phyloP scores from a whole-genome alignment of 2,113 vertebrate species.

The Scartelaos histophorus region DNA sequence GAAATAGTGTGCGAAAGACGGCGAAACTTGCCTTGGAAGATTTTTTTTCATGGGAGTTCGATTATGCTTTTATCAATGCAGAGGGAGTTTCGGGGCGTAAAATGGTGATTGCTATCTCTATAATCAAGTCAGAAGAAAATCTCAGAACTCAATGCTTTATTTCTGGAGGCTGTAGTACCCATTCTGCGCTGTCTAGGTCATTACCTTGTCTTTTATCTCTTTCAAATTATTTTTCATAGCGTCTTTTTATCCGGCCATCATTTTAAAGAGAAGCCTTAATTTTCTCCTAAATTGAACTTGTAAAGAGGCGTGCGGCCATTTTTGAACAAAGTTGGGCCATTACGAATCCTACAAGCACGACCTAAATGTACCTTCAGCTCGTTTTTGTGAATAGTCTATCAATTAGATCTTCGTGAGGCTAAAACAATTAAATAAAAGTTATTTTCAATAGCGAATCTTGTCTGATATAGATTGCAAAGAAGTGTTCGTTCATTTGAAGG shows the following conservation, averaged over 20 bases:
- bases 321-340: conserved; percentile 2
- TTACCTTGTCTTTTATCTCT: conserved; percentile 51
- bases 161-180: conserved; percentile 24
- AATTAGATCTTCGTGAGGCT: neutral
- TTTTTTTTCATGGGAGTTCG: conserved; percentile 2
- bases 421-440: neutral
- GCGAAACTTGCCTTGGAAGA: conserved; percentile 17
- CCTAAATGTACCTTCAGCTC: neutral
- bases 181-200: conserved; percentile 35
- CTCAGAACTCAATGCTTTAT: conserved; percentile 14
- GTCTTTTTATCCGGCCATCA: conserved; percentile 30
- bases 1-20: conserved; percentile 21
- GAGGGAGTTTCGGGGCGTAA: conserved; percentile 9
- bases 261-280: conserved; percentile 24
- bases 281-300: conserved; percentile 34
- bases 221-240: conserved; percentile 39
- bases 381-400: neutral
- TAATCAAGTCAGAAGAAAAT: conserved; percentile 40
- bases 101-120: conserved; percentile 30
- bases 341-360: neutral
- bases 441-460: neutral
- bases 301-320: conserved; percentile 2
- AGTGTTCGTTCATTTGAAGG: conserved; percentile 17
- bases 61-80: conserved; percentile 21
- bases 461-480: conserved; percentile 2